Base-by-base conservation (phyloP, 2,888 invertebrate genomes). In the Andrena bicolor region DNA sequence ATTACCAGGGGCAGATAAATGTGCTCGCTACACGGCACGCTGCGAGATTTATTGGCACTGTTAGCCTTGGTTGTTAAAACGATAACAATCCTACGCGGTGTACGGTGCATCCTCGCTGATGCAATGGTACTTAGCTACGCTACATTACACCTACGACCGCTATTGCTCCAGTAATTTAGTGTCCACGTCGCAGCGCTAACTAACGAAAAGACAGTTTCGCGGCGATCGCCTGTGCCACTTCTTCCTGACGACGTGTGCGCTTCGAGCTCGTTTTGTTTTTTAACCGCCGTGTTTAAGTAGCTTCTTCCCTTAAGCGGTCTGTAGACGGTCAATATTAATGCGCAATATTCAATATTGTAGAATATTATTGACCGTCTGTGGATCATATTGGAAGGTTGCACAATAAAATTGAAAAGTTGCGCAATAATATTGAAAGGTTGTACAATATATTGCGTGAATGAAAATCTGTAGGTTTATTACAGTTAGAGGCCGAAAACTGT, bases 61-160 rank as follows among this genome's bases (percentile, higher is more conserved):
- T 72, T 78, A 60, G 68, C 56, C 64, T 69, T 58, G 68, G 56
- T 58, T 69, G 80, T 69, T 72, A 73, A 78, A 81, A 66, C 80
- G 80, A 81, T 78, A 77, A 78, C 73, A 73, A 78, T 78, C 65
- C 63, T 77, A 68, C 77, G 53, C 73, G 49, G 26, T 63, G 49
- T 56, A 69, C 68, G 30, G 58, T 53, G 73, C 69, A 69, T 73
- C 64, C 78, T 63, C 78, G 10, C 72, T 78, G 77, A 81, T 81
- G 80, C 69, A 77, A 64, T 71, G 80, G 78, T 72, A 73, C 78
- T 81, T 78, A 68, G 78, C 80, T 30, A 78, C 68, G 80, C 51
- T 78, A 69, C 80, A 76, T 81, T 81, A 81, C 73, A 72, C 78
- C 61, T 49, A 48, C 23, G 49, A 69, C 63, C 63, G 51, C 56